phyloP scores from a whole-genome alignment of 2,797 vertebrate species.

The Morelia viridis region DNA sequence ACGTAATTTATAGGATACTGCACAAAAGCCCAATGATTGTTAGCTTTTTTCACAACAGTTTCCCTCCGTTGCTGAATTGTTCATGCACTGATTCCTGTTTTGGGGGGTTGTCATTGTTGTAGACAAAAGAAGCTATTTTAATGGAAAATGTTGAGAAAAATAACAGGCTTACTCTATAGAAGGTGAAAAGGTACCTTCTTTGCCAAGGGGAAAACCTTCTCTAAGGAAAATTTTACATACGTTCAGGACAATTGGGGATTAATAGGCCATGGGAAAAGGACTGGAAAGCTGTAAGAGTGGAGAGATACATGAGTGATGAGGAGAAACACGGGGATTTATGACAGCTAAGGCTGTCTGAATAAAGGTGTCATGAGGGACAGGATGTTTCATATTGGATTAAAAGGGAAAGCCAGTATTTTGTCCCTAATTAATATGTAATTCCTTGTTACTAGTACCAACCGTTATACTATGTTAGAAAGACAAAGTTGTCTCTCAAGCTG shows the following conservation, averaged over 20 bases:
- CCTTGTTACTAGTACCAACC: neutral
- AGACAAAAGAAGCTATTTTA: neutral
- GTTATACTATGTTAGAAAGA: neutral
- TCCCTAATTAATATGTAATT: neutral
- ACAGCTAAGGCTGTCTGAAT: neutral
- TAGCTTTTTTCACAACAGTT: neutral
- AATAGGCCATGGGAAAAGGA: neutral
- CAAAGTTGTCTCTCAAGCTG: constrained; percentile 24
- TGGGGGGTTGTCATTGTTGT: neutral
- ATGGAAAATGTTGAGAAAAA: neutral
- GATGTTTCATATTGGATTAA: constrained; percentile 4
- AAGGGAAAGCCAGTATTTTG: neutral
- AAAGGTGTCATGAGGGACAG: neutral
- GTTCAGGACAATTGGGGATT: neutral
- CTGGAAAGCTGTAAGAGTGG: neutral
- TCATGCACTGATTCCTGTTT: neutral
- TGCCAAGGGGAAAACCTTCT: neutral
- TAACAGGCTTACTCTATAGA: too few species aligned
- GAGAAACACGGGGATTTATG: neutral
- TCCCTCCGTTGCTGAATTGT: neutral
- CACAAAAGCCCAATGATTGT: neutral
- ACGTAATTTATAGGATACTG: neutral
- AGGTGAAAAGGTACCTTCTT: neutral
- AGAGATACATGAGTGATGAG: neutral
- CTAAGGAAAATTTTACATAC: neutral